Conservation (phyloP, 2,888 invertebrate species). For the Scaeva pyrastri region DNA sequence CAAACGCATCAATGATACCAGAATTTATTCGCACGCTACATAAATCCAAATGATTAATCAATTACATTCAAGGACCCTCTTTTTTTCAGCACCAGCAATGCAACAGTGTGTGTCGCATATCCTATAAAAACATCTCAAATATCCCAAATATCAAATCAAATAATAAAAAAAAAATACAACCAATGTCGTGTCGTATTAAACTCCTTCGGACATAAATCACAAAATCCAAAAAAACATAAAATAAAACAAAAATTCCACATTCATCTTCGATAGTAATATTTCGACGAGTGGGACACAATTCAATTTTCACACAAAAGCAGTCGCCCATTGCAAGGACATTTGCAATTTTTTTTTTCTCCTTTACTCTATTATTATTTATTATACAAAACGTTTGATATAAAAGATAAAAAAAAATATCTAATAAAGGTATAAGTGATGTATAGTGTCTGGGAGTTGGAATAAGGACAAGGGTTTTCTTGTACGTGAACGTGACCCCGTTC, state of each 20-base stretch:
- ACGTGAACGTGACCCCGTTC: slow-evolving; percentile 66
- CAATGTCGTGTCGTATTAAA: slow-evolving; percentile 61
- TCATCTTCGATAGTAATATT: slow-evolving; percentile 54
- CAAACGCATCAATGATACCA: neutral
- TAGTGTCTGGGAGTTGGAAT: slow-evolving; percentile 12
- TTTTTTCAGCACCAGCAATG: neutral
- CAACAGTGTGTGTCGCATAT: slow-evolving; percentile 30
- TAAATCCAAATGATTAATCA: slow-evolving; percentile 51
- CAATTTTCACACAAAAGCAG: slow-evolving; percentile 70
- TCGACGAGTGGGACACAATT: slow-evolving; percentile 70
- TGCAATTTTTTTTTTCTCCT: slow-evolving; percentile 57
- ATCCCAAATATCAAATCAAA: slow-evolving; percentile 61
- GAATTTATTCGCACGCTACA: neutral
- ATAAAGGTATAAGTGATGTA: slow-evolving; percentile 48
- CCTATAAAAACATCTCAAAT: slow-evolving; percentile 48
- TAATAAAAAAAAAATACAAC: neutral
- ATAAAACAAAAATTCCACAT: slow-evolving; percentile 64
- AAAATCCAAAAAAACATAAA: neutral
- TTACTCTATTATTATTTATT: slow-evolving; percentile 57
- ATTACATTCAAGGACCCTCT: neutral
- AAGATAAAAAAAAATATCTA: slow-evolving; percentile 45
- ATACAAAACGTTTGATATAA: slow-evolving; percentile 39
- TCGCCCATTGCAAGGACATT: slow-evolving; percentile 44
- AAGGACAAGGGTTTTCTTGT: slow-evolving; percentile 45
- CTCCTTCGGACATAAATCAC: slow-evolving; percentile 73